A percentile compares a stretch with the other conserved stretches of the same genome.
These are phyloP conservation scores for Drosophila kanekoi DNA, from an alignment of 2,888 invertebrate species.

Conservation along the genomic window DNA sequence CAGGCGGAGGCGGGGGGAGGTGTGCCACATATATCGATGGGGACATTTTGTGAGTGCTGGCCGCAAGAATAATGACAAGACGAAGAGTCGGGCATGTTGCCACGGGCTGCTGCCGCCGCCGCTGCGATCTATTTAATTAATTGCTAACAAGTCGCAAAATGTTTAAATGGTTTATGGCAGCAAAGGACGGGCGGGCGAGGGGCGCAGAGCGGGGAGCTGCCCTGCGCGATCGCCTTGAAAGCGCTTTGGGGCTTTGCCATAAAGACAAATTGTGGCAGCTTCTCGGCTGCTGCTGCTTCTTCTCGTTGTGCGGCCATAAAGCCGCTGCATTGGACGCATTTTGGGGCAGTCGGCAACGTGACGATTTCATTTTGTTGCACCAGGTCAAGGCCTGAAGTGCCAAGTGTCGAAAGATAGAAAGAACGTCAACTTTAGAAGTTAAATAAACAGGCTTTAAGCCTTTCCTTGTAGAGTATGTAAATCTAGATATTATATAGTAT, in stretches of 20 bases:
- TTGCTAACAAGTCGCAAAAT: slow-evolving; percentile 80
- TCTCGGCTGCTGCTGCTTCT: slow-evolving; percentile 16
- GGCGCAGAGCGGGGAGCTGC: neutral
- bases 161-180: slow-evolving; percentile 77
- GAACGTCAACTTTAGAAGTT: too few species aligned
- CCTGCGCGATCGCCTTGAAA: slow-evolving; percentile 47
- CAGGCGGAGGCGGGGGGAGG: neutral
- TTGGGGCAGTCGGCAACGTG: slow-evolving; percentile 18
- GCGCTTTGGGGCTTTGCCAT: slow-evolving; percentile 60
- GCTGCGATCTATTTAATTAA: slow-evolving; percentile 79
- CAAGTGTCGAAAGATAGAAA: too few species aligned
- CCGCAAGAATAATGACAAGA: slow-evolving; percentile 70
- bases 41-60: slow-evolving; percentile 56
- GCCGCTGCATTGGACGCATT: neutral
- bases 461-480: too few species aligned
- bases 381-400: slow-evolving; percentile 4
- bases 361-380: slow-evolving; percentile 25
- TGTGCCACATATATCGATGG: slow-evolving; percentile 37
- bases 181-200: neutral
- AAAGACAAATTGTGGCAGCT: slow-evolving; percentile 76
- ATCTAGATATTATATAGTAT: too few species aligned
- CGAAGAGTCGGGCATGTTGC: slow-evolving; percentile 49
- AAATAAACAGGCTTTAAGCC: too few species aligned
- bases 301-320: slow-evolving; percentile 35
- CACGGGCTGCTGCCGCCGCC: slow-evolving; percentile 47